Base-by-base conservation (phyloP, 2,888 invertebrate genomes). In the Drosophila pseudotakahashii region DNA sequence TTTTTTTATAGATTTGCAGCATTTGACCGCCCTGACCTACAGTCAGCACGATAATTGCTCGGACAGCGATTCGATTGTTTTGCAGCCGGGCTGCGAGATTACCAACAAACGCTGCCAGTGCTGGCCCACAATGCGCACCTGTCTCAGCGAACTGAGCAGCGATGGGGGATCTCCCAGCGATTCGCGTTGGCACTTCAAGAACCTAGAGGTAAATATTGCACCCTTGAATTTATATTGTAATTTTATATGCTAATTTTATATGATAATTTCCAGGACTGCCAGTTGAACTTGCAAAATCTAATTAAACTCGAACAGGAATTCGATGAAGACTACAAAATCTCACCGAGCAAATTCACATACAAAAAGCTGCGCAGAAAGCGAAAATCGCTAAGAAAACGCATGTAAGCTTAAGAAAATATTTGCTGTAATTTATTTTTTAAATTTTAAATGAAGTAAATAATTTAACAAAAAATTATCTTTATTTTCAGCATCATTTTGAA, bases 261-360 rank as follows among this genome's bases (percentile, higher is more conserved):
- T 37, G n/a, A 3, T 14, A 13, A 37, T 44, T 7, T 58, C 13
- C 71, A 92, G 92, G 92, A 92, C 78, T 92, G 92, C 89, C 92
- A 92, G 82, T 86, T 92, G 67, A 92, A 92, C 88, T 90, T 92
- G 88, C 90, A 91, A 88, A 92, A 92, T 89, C 82, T 92, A 72
- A 90, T 92, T 70, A 89, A 92, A 89, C 88, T 91, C 73, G 92
- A 92, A 90, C 88, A 90, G 89, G 92, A 92, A 81, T 92, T 92
- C 83, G 92, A 92, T 81, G 92, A 92, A 85, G 92, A 92, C 88
- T 92, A 92, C 62, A 92, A 91, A 89, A 89, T 91, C 81, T 90
- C 92, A 81, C 91, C 92, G 84, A 90, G 90, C 84, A 91, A 90
- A 79, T 92, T 92, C 71, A 88, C 91, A 76, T 92, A 92, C 75